Evolutionary conservation across 2,888 invertebrate species (phyloP).

Genomic region (Drosophila basisetae): DNA sequence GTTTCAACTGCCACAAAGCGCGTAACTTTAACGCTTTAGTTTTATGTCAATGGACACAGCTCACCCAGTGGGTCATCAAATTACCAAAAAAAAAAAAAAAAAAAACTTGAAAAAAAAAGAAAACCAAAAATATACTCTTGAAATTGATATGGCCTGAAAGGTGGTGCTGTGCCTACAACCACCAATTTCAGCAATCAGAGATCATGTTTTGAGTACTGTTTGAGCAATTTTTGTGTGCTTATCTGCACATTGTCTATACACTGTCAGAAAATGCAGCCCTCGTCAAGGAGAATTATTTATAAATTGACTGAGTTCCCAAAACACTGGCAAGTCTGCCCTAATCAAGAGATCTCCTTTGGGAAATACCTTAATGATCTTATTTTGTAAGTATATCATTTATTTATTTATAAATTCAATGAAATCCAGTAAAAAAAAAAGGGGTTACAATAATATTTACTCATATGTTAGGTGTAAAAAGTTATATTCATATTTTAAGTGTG

Average conservation of each 20-base stretch:
- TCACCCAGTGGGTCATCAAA: conserved; percentile 64
- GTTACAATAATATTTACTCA: no score
- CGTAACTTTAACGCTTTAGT: conserved; percentile 60
- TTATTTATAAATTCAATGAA: not conserved
- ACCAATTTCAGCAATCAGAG: conserved; percentile 18
- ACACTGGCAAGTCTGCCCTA: not conserved
- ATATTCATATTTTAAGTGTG: no score
- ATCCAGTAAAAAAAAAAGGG: no score
- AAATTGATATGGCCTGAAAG: conserved; percentile 67
- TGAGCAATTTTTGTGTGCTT: conserved; percentile 52
- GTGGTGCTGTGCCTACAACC: conserved; percentile 22
- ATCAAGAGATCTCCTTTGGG: not conserved
- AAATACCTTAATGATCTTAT: not conserved
- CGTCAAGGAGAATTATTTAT: not conserved
- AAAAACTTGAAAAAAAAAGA: not conserved
- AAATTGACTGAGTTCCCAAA: conserved; percentile 15
- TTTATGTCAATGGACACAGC: conserved; percentile 57
- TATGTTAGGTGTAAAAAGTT: no score
- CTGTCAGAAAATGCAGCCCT: not conserved
- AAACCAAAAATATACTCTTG: conserved; percentile 18
- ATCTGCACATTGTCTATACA: conserved; percentile 48
- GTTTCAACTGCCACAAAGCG: conserved; percentile 32
- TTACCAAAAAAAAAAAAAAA: not conserved
- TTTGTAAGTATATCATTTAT: not conserved
- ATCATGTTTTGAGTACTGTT: conserved; percentile 42